These are phyloP conservation scores for Ophion ventricosus DNA, from an alignment of 2,888 invertebrate species.

Conservation along the genomic window DNA sequence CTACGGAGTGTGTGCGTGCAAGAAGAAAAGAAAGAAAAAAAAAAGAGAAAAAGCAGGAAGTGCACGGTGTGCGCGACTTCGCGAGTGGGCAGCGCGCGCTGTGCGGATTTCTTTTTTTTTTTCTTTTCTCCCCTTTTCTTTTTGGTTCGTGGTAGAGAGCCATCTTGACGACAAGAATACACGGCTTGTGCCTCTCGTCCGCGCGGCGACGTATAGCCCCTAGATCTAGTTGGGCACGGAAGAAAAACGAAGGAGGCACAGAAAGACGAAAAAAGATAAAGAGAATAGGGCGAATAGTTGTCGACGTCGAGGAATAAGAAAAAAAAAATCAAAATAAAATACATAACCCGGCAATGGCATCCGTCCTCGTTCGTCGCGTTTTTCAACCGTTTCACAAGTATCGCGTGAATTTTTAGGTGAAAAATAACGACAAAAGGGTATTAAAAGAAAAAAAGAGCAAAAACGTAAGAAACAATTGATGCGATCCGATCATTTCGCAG, in stretches of 20 bases:
- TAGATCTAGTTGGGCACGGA: conserved; percentile 41
- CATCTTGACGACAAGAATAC: conserved; percentile 75
- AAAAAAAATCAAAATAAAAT: conserved; percentile 2
- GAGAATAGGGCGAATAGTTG: not conserved
- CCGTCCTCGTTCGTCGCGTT: conserved; percentile 66
- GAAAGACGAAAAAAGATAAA: not conserved
- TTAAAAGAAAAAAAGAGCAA: conserved; percentile 13
- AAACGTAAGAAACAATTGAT: conserved; percentile 33
- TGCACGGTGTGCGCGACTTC: conserved; percentile 45
- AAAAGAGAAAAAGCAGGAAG: conserved; percentile 47
- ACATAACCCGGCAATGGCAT: conserved; percentile 70
- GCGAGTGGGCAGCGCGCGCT: conserved; percentile 39
- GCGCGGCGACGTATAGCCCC: conserved; percentile 60
- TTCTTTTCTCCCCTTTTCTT: conserved; percentile 48
- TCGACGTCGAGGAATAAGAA: conserved; percentile 10
- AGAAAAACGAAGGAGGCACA: not conserved
- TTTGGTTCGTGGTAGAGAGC: conserved; percentile 70
- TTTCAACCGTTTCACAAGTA: conserved; percentile 36
- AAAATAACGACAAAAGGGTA: conserved; percentile 10
- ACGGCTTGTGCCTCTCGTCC: conserved; percentile 70
- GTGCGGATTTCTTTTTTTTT: conserved; percentile 28
- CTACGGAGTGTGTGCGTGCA: conserved; percentile 28
- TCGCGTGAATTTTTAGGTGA: conserved; percentile 36
- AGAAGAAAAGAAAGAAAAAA: conserved; percentile 11
- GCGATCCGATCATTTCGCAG: conserved; percentile 36